Evolutionary conservation across 35 echinoderm and acorn worm species (phyloP), one percentile per base, ranked within the genome.

Genomic region (Apostichopus californicus): DNA sequence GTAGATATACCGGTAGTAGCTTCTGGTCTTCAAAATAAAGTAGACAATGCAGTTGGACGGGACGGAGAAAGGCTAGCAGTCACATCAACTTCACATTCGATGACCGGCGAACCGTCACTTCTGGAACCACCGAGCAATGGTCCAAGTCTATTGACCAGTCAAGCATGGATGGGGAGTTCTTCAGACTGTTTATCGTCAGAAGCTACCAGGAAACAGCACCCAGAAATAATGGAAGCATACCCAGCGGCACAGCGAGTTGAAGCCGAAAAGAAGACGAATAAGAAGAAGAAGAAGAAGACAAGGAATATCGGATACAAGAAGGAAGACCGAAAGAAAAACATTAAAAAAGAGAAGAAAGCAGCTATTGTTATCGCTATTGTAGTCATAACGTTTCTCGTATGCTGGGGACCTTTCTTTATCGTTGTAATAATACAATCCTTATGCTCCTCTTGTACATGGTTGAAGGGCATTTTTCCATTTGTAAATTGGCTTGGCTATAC

Each of bases 341-440:
- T 97, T 22, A 89, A 61, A 8, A 86, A 81, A 14, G 96, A 97
- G 77, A 71, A 83, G 23, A 90, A 92, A 79, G 94, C 96, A 24
- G 91, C 96, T 13, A 65, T 94, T 8, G 89, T 93, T 22, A 90
- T 97, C 28, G 94, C 56, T 0, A 91, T 97, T 57, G 96, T 97
- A 5, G 96, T 97, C 10, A 71, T 94, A 15, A 93, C 89, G 25
- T 97, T 97, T 91, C 91, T 97, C 28, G 81, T 88, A 6, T 97
- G 93, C 58, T 98, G 96, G 96, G 86, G 95, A 28, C 96, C 96
- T 7, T 98, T 95, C 78, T 98, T 98, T 79, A 73, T 91, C 21
- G 24, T 95, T 1, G 90, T 92, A 81, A 72, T 94, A 14, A 56
- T 92, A 25, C 28, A 64, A 34, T 78, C 86, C 24, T 14, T 77